phyloP scores from a whole-genome alignment of 2,113 vertebrate genomes.

The Neopipo cinnamomea region DNA sequence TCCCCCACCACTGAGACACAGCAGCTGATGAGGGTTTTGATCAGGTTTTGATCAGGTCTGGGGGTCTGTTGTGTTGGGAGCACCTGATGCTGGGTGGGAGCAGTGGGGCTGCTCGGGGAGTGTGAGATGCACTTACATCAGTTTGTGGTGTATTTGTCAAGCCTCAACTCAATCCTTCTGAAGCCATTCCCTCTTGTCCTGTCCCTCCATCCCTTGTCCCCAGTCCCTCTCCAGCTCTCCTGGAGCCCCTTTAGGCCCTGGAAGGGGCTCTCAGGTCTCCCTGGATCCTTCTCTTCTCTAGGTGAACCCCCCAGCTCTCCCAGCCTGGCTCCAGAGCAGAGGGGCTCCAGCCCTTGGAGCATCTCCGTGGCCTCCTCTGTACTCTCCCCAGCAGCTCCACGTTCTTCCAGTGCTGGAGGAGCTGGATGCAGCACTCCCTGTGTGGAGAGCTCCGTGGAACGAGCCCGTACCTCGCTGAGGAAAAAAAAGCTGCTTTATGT shows the following conservation, averaged over 20 bases:
- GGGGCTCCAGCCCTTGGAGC: not conserved
- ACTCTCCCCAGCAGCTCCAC: not conserved
- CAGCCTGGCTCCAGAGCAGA: not conserved
- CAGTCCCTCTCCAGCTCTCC: not conserved
- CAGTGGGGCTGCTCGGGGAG: not conserved
- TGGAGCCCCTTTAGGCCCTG: not conserved
- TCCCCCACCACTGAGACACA: too few relatives aligned
- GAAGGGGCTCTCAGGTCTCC: not conserved
- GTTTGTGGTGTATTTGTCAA: not conserved
- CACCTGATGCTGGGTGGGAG: not conserved
- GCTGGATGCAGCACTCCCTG: not conserved
- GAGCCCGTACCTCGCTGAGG: not conserved
- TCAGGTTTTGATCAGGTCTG: too few relatives aligned
- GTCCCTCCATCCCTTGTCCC: not conserved
- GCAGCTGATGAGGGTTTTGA: too few relatives aligned
- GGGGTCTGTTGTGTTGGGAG: not conserved
- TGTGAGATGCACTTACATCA: not conserved
- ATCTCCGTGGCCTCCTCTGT: not conserved
- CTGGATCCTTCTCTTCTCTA: not conserved
- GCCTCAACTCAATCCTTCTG: not conserved
- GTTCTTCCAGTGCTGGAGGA: not conserved
- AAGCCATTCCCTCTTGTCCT: not conserved
- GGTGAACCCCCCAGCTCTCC: not conserved
- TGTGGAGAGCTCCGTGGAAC: not conserved
- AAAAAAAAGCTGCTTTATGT: not conserved